Conservation (phyloP, 2,888 invertebrate species). For the Bellardia pandia region DNA sequence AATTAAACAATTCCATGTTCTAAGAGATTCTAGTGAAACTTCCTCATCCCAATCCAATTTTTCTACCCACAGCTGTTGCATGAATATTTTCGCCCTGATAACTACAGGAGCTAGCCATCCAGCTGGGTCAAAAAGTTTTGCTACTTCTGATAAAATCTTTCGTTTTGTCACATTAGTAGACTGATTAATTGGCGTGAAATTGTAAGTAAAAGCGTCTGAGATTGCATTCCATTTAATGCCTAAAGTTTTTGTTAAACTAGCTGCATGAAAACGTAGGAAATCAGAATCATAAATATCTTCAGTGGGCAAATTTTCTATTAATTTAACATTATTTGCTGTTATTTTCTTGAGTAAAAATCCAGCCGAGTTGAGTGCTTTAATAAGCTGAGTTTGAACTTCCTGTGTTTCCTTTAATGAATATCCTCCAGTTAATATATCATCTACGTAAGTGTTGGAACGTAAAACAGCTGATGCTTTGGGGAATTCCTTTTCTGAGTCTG, state of each 20-base stretch:
- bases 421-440: background rate
- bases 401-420: background rate
- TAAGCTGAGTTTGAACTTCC: background rate
- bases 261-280: background rate
- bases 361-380: background rate
- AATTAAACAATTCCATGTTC: background rate
- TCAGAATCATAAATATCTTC: background rate
- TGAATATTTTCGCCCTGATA: slow-evolving; percentile 1
- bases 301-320: background rate
- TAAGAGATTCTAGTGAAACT: background rate
- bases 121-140: too few species aligned
- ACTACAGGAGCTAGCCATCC: too few species aligned
- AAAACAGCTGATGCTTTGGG: background rate
- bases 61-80: slow-evolving; percentile 1
- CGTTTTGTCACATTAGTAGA: too few species aligned
- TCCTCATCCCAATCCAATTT: background rate
- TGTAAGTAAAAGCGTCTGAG: background rate
- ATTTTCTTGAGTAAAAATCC: background rate
- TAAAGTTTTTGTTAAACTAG: background rate
- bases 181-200: background rate
- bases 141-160: background rate
- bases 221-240: background rate
- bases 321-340: background rate
- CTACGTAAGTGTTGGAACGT: background rate
- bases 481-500: background rate